phyloP scores from a whole-genome alignment of 2,888 invertebrate species.

The Tineola bisselliella region DNA sequence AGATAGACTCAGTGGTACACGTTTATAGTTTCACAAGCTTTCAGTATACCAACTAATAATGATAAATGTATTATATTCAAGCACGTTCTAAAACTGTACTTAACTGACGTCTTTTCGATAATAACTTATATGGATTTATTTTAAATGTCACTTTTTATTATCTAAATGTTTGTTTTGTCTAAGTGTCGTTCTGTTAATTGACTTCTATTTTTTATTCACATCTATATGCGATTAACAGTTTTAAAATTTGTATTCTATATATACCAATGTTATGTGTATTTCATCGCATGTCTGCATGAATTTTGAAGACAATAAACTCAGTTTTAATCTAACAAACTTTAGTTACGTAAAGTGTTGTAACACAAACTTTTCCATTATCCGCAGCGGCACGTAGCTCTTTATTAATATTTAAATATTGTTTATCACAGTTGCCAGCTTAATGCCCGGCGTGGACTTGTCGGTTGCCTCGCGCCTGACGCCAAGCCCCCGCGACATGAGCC shows the following conservation, averaged over 20 bases:
- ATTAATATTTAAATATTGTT: constrained; percentile 9
- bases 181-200: neutral
- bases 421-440: constrained; percentile 56
- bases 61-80: neutral
- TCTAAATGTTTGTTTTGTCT: neutral
- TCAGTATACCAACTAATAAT: neutral
- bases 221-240: neutral
- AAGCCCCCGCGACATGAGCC: constrained; percentile 73
- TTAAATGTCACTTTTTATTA: neutral
- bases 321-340: neutral
- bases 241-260: neutral
- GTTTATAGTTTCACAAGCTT: constrained; percentile 16
- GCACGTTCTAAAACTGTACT: neutral
- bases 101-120: neutral
- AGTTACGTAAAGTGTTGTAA: neutral
- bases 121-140: neutral
- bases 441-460: constrained; percentile 70
- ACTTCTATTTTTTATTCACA: neutral
- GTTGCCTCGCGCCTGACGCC: constrained; percentile 73
- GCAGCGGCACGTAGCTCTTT: neutral
- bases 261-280: neutral
- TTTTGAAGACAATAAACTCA: neutral
- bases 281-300: constrained; percentile 2
- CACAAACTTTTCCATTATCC: neutral
- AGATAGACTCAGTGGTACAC: constrained; percentile 52